Conservation (phyloP, 2,888 invertebrate genomes). For the Patella ulyssiponensis region DNA sequence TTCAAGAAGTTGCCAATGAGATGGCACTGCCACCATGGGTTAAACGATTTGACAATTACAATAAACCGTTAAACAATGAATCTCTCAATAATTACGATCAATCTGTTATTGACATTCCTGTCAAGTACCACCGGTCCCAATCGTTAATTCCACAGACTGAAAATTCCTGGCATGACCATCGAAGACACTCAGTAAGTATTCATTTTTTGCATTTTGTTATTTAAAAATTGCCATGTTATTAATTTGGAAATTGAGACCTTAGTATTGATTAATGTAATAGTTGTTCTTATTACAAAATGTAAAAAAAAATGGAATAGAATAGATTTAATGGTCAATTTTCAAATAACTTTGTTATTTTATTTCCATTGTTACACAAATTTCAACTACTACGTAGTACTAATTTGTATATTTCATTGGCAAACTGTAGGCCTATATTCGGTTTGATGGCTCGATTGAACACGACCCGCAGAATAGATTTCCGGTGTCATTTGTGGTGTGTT, state of each 20-base stretch:
- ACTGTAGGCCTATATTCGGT: too few relatives aligned
- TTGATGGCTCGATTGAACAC: too few relatives aligned
- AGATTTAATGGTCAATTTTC: too few relatives aligned
- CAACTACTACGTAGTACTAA: background rate
- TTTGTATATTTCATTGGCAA: too few relatives aligned
- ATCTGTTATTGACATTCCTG: background rate
- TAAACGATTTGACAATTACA: slow-evolving; percentile 3
- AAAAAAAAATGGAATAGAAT: too few relatives aligned
- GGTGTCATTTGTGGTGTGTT: too few relatives aligned
- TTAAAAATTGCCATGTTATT: background rate
- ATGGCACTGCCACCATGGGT: slow-evolving; percentile 4
- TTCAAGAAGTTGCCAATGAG: background rate
- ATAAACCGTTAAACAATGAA: background rate
- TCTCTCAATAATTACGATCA: background rate
- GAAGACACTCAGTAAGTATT: background rate
- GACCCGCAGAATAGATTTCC: too few relatives aligned
- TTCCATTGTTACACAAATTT: background rate
- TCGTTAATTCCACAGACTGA: background rate
- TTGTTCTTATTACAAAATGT: too few relatives aligned
- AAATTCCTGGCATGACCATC: background rate
- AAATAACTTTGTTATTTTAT: too few relatives aligned
- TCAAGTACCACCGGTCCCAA: background rate
- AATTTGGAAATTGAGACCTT: background rate
- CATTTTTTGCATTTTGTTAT: background rate
- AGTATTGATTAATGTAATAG: too few relatives aligned